Conservation (phyloP, 2,113 vertebrate species). For the Myrmecophaga tridactyla region DNA sequence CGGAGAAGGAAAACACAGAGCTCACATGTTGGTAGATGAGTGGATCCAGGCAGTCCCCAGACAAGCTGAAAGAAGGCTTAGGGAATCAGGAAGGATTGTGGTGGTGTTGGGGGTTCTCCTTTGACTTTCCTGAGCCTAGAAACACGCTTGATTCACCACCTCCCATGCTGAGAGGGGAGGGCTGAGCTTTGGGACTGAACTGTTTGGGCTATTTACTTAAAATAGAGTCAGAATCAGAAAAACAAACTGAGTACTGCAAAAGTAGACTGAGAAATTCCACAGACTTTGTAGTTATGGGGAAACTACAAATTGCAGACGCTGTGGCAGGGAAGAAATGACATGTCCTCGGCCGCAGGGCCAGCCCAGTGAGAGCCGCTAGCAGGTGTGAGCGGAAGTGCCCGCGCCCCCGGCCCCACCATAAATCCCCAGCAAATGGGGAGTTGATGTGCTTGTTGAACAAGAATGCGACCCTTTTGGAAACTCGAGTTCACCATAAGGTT, state of each 20-base stretch:
- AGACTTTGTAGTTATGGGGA: background rate
- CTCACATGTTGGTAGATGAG: accelerated
- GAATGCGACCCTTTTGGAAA: constrained; percentile 3
- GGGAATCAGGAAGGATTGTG: accelerated
- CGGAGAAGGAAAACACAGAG: accelerated
- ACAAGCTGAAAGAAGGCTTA: accelerated
- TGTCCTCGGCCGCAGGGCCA: background rate
- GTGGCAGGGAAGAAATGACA: background rate
- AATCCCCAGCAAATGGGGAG: accelerated
- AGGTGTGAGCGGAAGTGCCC: accelerated
- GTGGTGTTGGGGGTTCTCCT: too few species aligned
- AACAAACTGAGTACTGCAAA: too few species aligned
- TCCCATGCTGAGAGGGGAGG: accelerated
- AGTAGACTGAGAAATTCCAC: background rate
- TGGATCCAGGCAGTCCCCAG: accelerated
- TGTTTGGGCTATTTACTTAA: background rate
- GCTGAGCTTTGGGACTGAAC: accelerated
- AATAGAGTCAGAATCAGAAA: background rate
- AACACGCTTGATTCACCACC: accelerated
- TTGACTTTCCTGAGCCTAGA: accelerated
- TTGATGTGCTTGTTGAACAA: background rate
- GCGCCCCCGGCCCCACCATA: accelerated
- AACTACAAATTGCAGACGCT: accelerated
- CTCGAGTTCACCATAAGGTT: background rate
- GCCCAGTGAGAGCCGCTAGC: accelerated